Evolutionary conservation across 2,113 vertebrate species (phyloP).

Genomic region (Colinus virginianus): DNA sequence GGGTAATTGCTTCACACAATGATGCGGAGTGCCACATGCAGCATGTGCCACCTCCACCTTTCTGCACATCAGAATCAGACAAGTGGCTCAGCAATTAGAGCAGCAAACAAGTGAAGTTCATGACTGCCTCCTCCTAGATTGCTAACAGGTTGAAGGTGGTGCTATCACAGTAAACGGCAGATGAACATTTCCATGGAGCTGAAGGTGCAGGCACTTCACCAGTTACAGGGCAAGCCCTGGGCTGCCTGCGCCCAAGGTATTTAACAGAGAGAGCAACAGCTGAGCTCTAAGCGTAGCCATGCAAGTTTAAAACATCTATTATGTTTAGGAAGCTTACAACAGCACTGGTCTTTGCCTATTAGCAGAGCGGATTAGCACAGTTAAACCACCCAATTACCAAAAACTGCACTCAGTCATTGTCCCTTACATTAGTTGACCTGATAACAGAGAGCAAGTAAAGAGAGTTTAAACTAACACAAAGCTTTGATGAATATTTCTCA

Average conservation of each 20-base stretch:
- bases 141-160: not conserved
- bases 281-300: not conserved
- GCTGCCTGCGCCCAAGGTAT: not conserved
- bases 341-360: not conserved
- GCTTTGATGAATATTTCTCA: not conserved
- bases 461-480: not conserved
- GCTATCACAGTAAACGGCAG: not conserved
- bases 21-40: not conserved
- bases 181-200: not conserved
- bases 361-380: not conserved
- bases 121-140: not conserved
- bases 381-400: not conserved
- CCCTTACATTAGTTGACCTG: not conserved
- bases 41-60: not conserved
- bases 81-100: not conserved
- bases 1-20: not conserved
- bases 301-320: not conserved
- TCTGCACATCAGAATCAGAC: not conserved
- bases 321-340: not conserved
- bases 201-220: not conserved
- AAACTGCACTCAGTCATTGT: not conserved
- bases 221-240: not conserved
- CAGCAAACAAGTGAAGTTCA: not conserved
- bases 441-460: not conserved
- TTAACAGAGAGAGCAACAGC: rapidly evolving